Conservation (phyloP, 2,113 vertebrate species). For the Cavia porcellus region DNA sequence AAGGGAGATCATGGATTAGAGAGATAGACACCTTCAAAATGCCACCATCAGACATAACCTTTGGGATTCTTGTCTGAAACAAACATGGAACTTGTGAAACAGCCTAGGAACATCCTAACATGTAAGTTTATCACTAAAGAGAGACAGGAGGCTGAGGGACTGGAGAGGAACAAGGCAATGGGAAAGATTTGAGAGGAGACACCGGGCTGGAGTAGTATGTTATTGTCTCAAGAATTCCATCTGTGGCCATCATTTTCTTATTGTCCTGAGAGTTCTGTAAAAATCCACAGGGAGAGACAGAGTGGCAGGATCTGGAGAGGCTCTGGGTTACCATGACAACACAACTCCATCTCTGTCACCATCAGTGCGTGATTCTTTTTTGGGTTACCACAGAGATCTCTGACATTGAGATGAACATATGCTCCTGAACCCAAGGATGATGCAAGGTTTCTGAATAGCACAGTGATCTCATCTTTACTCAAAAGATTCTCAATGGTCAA, state of each 20-base stretch:
- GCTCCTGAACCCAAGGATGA: not conserved
- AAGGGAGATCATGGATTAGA: not conserved
- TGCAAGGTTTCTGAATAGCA: slow-evolving; percentile 5
- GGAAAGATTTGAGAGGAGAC: not conserved
- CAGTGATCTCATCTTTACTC: slow-evolving; percentile 57
- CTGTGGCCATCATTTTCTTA: not conserved
- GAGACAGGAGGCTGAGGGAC: not conserved
- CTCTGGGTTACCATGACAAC: slow-evolving; percentile 43
- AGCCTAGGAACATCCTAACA: not conserved
- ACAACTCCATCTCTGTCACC: not conserved
- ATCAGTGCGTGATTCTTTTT: not conserved
- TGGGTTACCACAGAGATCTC: not conserved
- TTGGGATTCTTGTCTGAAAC: not conserved
- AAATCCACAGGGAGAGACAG: not conserved
- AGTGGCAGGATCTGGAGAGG: not conserved
- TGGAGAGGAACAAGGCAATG: not conserved
- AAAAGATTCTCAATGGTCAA: not conserved
- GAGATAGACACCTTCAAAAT: not conserved
- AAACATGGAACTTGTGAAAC: not conserved
- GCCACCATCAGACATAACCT: not conserved
- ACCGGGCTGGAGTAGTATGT: not conserved
- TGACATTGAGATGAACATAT: slow-evolving; percentile 3
- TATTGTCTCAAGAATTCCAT: not conserved
- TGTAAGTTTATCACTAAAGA: not conserved
- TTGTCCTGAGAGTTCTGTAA: slow-evolving; percentile 10